These are phyloP conservation scores for Drosophila borealis DNA, from an alignment of 2,888 invertebrate species.

Conservation along the genomic window DNA sequence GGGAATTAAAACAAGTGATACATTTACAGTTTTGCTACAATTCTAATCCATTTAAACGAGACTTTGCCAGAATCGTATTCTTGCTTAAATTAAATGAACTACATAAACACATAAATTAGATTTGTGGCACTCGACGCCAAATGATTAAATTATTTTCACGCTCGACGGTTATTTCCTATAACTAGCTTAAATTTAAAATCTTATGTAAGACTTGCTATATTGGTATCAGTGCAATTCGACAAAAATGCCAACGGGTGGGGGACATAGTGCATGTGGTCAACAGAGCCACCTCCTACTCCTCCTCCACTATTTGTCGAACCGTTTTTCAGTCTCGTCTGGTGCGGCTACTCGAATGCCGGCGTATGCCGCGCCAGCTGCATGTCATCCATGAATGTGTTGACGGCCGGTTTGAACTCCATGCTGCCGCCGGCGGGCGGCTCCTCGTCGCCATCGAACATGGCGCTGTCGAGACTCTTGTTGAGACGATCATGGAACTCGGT, in stretches of 20 bases:
- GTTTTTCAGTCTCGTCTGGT: constrained; percentile 6
- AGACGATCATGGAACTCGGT: constrained; percentile 80
- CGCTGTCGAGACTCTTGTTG: constrained; percentile 80
- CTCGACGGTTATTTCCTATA: constrained; percentile 34
- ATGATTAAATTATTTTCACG: constrained; percentile 37
- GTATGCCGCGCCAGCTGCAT: constrained; percentile 42
- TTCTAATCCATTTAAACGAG: constrained; percentile 9
- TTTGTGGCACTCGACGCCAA: constrained; percentile 9
- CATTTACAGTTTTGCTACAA: constrained; percentile 22
- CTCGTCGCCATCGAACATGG: constrained; percentile 66
- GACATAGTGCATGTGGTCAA: constrained; percentile 5
- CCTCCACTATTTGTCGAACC: constrained; percentile 1
- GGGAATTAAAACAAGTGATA: constrained; percentile 12
- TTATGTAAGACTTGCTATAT: constrained; percentile 35
- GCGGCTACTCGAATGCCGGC: constrained; percentile 35
- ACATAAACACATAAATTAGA: constrained; percentile 11
- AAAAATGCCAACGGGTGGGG: constrained; percentile 12
- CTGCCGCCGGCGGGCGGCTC: constrained; percentile 13
- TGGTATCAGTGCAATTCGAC: constrained; percentile 50
- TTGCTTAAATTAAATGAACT: constrained; percentile 11
- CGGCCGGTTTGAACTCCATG: constrained; percentile 3
- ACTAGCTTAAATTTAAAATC: constrained; percentile 23
- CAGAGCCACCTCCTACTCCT: background rate
- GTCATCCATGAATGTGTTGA: constrained; percentile 37
- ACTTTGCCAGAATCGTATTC: constrained; percentile 42